phyloP scores from a whole-genome alignment of 30 jellyfish, hydroid and myxozoan genomes.

The Phacellophora camtschatica region DNA sequence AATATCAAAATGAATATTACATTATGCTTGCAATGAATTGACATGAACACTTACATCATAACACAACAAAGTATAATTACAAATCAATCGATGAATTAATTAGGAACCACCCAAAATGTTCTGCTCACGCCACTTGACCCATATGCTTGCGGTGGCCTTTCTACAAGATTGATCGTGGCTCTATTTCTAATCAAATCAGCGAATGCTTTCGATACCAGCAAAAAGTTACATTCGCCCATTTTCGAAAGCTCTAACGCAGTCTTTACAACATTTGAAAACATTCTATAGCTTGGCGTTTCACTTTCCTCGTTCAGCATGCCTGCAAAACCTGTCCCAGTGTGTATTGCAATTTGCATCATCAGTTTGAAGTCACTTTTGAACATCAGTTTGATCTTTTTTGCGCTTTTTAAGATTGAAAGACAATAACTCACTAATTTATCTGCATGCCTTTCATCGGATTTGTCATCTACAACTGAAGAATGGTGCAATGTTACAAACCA shows the following conservation, averaged over 20 bases:
- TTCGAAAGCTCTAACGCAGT: constrained; percentile 13
- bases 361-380: constrained; percentile 10
- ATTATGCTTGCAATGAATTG: too few relatives aligned
- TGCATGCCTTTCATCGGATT: neutral
- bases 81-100: neutral
- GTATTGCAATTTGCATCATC: constrained; percentile 29
- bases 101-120: constrained; percentile 42
- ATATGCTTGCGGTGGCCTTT: neutral
- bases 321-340: constrained; percentile 36
- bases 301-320: constrained; percentile 1
- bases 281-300: constrained; percentile 38
- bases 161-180: neutral
- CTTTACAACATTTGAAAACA: constrained; percentile 25
- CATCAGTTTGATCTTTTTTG: neutral
- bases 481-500: too few relatives aligned
- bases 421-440: constrained; percentile 11
- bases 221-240: constrained; percentile 14
- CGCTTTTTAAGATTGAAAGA: constrained; percentile 4
- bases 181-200: constrained; percentile 3
- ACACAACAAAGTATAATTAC: too few relatives aligned
- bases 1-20: too few relatives aligned
- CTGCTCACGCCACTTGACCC: neutral
- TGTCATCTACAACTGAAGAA: constrained; percentile 44
- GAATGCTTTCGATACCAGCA: constrained; percentile 21
- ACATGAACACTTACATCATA: too few relatives aligned